Evolutionary conservation across 2,113 vertebrate species (phyloP), one percentile per base, ranked within the genome.

Genomic region (Triplophysa dalaica): DNA sequence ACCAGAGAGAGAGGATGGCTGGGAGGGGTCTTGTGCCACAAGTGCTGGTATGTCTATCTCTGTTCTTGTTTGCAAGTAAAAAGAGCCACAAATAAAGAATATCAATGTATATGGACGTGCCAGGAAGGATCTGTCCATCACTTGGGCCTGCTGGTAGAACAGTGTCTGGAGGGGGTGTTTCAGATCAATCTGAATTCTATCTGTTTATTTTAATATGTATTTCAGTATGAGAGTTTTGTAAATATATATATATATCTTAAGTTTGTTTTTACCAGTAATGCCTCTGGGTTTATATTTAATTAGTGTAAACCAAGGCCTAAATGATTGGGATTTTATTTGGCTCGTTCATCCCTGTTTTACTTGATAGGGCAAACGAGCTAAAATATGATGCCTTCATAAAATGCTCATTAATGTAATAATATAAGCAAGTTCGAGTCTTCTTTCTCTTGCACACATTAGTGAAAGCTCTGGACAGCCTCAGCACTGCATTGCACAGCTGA

Each of bases 401-500:
- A 75, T 65, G 1, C 68, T 1, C 6, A 14, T 21, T 52, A 43
- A 78, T 60, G 17, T 52, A 16, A 19, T 64, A 43, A 62, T 48
- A 86, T 54, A 62, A 56, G 78, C 83, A 64, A 82, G 66, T 80
- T 73, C 66, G 79, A 58, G 85, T 80, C 70, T 85, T 84, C 7
- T 77, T 85, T 81, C 77, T 80, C 86, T 73, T 86, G 86, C 90
- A 91, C 81, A 82, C 85, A 89, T 90, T 87, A 88, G 85, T 87
- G 26, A 87, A 91, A 24, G 91, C 90, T 92, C 89, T 92, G 90
- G 88, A 89, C 88, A 90, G 86, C 89, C 93, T 87, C 82, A 89
- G 82, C 86, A 91, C 91, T 86, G 82, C 85, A 87, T 91, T 90
- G 89, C 89, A 88, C 87, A 88, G 87, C 69, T 90, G 89, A 87